These are phyloP conservation scores for Sphenodon punctatus DNA, from an alignment of 2,797 vertebrate genomes.

Conservation along the genomic window DNA sequence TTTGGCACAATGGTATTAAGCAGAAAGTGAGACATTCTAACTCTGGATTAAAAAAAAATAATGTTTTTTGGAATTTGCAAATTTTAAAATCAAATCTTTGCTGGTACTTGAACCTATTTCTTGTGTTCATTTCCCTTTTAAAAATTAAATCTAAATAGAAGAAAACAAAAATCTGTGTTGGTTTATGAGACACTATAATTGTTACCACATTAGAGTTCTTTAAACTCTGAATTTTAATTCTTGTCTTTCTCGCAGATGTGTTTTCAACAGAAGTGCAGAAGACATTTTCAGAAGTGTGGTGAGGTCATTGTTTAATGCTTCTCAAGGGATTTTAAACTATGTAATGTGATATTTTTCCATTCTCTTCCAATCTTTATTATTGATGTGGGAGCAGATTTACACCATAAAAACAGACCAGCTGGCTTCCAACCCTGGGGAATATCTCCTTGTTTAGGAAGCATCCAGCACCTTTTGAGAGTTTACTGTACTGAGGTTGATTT, in stretches of 20 bases:
- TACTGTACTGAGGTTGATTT: constrained; percentile 56
- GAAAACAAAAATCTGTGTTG: constrained; percentile 19
- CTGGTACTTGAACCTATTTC: constrained; percentile 42
- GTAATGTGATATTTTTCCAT: constrained; percentile 53
- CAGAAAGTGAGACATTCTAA: not conserved
- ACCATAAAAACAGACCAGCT: constrained; percentile 62
- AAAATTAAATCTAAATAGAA: constrained; percentile 35
- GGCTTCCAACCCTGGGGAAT: constrained; percentile 57
- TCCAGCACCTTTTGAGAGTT: constrained; percentile 53
- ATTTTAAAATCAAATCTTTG: constrained; percentile 29
- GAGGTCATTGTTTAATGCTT: constrained; percentile 51
- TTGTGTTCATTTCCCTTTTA: constrained; percentile 34
- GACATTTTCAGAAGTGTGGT: constrained; percentile 35
- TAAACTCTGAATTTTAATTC: constrained; percentile 14
- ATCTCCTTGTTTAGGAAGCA: constrained; percentile 22
- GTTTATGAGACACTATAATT: constrained; percentile 33
- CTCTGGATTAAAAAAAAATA: constrained; percentile 44
- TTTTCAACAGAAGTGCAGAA: constrained; percentile 3
- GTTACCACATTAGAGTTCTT: constrained; percentile 33
- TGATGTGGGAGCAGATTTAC: constrained; percentile 37
- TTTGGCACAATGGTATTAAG: constrained; percentile 13
- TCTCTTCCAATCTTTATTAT: constrained; percentile 39
- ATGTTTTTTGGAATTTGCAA: not conserved
- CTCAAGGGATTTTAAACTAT: constrained; percentile 30
- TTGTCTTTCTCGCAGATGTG: constrained; percentile 3